Conservation (phyloP, 2,113 vertebrate species). For the Cryptomyrus ogoouensis region DNA sequence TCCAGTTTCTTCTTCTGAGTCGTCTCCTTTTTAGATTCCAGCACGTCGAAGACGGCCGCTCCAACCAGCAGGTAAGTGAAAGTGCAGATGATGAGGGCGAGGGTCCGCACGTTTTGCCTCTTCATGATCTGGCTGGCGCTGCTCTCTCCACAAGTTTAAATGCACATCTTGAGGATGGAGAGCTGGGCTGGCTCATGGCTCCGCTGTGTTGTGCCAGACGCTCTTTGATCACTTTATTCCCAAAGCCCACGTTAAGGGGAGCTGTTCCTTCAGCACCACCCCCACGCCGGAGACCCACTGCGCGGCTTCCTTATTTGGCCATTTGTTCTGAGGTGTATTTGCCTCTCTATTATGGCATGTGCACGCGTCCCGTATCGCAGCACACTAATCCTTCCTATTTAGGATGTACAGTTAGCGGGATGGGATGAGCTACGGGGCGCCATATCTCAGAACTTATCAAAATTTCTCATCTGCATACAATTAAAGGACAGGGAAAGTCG, state of each 20-base stretch:
- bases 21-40: slow-evolving; percentile 80
- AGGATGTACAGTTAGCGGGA: neutral
- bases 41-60: slow-evolving; percentile 85
- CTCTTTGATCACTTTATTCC: slow-evolving; percentile 51
- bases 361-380: neutral
- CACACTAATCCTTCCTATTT: slow-evolving; percentile 2
- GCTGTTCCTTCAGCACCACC: slow-evolving; percentile 87
- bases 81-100: slow-evolving; percentile 87
- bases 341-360: slow-evolving; percentile 3
- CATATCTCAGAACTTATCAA: neutral
- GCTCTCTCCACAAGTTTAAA: slow-evolving; percentile 45
- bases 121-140: slow-evolving; percentile 74
- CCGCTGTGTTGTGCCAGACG: slow-evolving; percentile 29
- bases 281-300: slow-evolving; percentile 26
- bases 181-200: slow-evolving; percentile 75
- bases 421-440: neutral
- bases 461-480: neutral
- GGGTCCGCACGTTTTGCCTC: slow-evolving; percentile 89
- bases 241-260: slow-evolving; percentile 49
- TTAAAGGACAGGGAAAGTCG: neutral
- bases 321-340: slow-evolving; percentile 17
- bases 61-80: slow-evolving; percentile 92
- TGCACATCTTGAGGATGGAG: slow-evolving; percentile 59
- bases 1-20: slow-evolving; percentile 61
- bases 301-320: slow-evolving; percentile 23